Conservation (phyloP, 2,888 invertebrate genomes). For the Rambutsinella grinnellia region DNA sequence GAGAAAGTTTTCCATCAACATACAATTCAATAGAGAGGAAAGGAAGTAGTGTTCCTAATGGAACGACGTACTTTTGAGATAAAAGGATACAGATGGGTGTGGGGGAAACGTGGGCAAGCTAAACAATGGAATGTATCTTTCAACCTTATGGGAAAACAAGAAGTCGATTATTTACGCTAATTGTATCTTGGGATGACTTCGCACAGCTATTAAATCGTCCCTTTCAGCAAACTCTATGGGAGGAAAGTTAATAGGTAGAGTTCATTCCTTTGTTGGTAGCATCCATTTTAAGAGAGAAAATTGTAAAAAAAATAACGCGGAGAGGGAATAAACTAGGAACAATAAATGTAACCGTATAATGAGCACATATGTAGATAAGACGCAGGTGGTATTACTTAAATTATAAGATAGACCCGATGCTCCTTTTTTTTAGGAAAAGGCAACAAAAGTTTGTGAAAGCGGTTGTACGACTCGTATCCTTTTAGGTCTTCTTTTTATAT, state of each 20-base stretch:
- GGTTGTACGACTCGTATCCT: too few species aligned
- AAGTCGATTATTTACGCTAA: slow-evolving; percentile 58
- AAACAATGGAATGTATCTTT: not conserved
- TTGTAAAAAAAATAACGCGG: not conserved
- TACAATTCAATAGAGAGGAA: not conserved
- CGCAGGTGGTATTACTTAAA: slow-evolving; percentile 49
- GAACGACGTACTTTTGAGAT: not conserved
- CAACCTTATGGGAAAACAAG: not conserved
- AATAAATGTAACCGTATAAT: slow-evolving; percentile 41
- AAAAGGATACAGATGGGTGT: too few species aligned
- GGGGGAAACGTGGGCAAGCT: too few species aligned
- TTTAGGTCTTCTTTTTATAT: too few species aligned
- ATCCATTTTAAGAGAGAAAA: not conserved
- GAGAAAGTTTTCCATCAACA: not conserved
- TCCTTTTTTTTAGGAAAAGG: not conserved
- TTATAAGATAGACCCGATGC: slow-evolving; percentile 36
- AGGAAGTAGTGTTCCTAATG: not conserved
- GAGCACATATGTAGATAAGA: slow-evolving; percentile 36
- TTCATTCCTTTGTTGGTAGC: not conserved
- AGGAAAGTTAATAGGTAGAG: not conserved
- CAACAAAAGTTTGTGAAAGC: not conserved
- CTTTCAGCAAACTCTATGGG: not conserved
- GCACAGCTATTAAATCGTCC: slow-evolving; percentile 42
- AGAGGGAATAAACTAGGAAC: slow-evolving; percentile 29
- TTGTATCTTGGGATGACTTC: slow-evolving; percentile 54